Base-by-base conservation (phyloP, 2,113 vertebrate species). In the Myocastor coypus region DNA sequence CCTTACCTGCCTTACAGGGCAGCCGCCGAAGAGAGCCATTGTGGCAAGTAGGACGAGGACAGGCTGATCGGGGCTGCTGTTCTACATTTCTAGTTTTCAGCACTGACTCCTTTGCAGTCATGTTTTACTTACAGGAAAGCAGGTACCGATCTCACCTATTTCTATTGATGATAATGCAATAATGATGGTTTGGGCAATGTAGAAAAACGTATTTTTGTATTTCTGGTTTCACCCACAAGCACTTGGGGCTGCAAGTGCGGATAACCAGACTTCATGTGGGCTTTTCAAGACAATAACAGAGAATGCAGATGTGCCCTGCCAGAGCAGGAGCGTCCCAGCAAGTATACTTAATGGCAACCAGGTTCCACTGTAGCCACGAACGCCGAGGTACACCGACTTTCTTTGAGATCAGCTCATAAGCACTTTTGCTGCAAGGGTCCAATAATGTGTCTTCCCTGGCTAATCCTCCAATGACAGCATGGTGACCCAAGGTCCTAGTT, bases 401-500 rank as follows among this genome's bases (percentile, higher is more conserved):
- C 22, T 85, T 85, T 80, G 63, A 55, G 66, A 52, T 12, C 94
- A 8, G n/a, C 63, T 87, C 73, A 40, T 52, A 66, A 22, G 20
- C 10, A 92, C 89, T 96, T 96, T 92, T 16, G n/a, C 84, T 89
- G 94, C 63, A 86, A 75, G 84, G n/a, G 46, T 32, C 81, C 40
- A 59, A 66, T 19, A 77, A 64, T 68, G n/a, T 82, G 81, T 89
- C 96, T 93, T 89, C 93, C 64, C 95, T 97, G 96, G 95, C 92
- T 71, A 88, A 16, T 2, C 34, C 8, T 11, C 64, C 13, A 22
- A 2, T 22, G 46, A 57, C 19, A 91, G 73, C 69, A 40, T 0
- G 42, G 83, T 37, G 34, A 88, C 66, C 87, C 19, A 5, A 3
- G 46, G 50, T 26, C n/a, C 63, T 3, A 20, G 50, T n/a, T 63